phyloP scores from a whole-genome alignment of 2,797 vertebrate species.

The Bovichtus variegatus region DNA sequence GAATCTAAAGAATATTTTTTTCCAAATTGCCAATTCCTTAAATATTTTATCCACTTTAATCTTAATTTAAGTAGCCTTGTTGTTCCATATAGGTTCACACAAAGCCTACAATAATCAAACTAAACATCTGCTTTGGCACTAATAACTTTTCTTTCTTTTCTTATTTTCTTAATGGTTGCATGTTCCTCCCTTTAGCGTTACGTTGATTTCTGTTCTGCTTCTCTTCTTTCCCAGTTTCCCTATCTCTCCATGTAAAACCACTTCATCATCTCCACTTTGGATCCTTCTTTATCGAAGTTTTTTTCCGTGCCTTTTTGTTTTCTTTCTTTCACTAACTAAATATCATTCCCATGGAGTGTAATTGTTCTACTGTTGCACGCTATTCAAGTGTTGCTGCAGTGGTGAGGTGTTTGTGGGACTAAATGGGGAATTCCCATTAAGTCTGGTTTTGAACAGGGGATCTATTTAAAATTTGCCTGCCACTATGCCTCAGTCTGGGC shows the following conservation, averaged over 20 bases:
- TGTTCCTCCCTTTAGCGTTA: constrained; percentile 86
- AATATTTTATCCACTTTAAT: neutral
- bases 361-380: constrained; percentile 53
- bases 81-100: neutral
- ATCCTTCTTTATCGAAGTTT: constrained; percentile 33
- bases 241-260: constrained; percentile 91
- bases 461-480: constrained; percentile 34
- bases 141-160: constrained; percentile 77
- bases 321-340: constrained; percentile 31
- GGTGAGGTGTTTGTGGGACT: constrained; percentile 39
- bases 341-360: constrained; percentile 46
- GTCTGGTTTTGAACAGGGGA: constrained; percentile 32
- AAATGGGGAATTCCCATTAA: constrained; percentile 44
- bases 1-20: neutral
- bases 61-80: neutral
- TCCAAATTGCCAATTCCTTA: neutral
- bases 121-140: constrained; percentile 77
- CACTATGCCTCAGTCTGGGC: constrained; percentile 40
- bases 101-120: constrained; percentile 15
- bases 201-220: constrained; percentile 94
- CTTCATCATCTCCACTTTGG: constrained; percentile 43
- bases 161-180: constrained; percentile 76
- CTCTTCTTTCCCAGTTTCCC: constrained; percentile 93
- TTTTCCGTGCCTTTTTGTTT: constrained; percentile 15
- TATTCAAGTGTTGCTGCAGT: constrained; percentile 52